phyloP scores from a whole-genome alignment of 1,140 invertebrate species.

The Eufriesea mexicana region DNA sequence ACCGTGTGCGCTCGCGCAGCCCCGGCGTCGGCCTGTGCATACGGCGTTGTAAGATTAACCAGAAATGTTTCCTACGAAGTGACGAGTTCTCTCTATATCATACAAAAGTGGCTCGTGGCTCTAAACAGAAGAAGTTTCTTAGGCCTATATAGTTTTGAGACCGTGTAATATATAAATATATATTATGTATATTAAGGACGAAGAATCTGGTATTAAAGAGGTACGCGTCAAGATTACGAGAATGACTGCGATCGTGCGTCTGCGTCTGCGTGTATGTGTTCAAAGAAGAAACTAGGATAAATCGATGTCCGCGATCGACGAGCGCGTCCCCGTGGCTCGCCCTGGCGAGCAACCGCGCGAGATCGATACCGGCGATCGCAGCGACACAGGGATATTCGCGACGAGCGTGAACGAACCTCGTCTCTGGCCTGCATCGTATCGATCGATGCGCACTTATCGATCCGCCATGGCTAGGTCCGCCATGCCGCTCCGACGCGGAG shows the following conservation, averaged over 20 bases:
- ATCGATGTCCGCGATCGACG: neutral
- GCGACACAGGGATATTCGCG: neutral
- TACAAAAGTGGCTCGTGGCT: conserved; percentile 47
- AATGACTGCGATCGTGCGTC: conserved; percentile 1
- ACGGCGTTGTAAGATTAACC: conserved; percentile 66
- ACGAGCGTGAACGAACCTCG: neutral
- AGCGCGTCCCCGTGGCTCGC: neutral
- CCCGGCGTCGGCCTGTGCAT: conserved; percentile 42
- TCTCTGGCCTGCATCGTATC: neutral
- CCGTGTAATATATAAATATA: conserved; percentile 58
- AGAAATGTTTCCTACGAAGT: conserved; percentile 67
- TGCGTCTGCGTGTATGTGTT: conserved; percentile 17
- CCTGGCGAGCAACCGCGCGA: neutral
- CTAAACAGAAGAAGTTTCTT: conserved; percentile 38
- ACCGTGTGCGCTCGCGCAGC: conserved; percentile 53
- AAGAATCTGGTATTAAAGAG: conserved; percentile 34
- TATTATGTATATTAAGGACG: conserved; percentile 16
- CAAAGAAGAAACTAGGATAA: neutral
- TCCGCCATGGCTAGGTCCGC: no score
- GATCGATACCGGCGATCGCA: conserved; percentile 10
- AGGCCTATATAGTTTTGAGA: conserved; percentile 62
- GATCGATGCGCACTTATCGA: neutral
- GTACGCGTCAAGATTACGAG: conserved; percentile 13
- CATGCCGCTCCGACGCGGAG: neutral
- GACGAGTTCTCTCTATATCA: conserved; percentile 69